Evolutionary conservation across 2,797 vertebrate genomes (phyloP), one percentile per base, ranked within the genome.

Genomic region (Syngnathus rostellatus): DNA sequence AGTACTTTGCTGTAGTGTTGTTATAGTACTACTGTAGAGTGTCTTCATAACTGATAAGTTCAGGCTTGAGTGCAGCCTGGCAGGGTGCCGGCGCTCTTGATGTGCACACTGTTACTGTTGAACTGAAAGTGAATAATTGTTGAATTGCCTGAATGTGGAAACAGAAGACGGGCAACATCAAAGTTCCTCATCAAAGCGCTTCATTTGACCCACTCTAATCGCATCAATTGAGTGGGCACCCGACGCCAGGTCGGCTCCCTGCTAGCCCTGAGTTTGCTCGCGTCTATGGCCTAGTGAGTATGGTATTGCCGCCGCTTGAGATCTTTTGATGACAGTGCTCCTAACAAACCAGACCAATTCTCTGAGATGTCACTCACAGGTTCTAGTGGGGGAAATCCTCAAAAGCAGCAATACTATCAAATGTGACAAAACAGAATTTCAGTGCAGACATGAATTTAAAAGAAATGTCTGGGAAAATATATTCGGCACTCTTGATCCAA

Each of bases 121-220:
- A 71, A 76, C 65, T 77, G 66, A 64, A 21, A 71, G 67, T 64
- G 64, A 72, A 68, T 74, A 74, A 77, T 76, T 78, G 70, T 73
- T 59, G 40, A 43, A 57, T 8, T 21, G 68, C 70, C 62, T 79
- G 61, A 77, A 80, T 68, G 67, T 67, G 66, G 67, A 77, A 68
- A 60, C 59, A 74, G 67, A 81, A 69, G 73, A 84, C 74, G 23
- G 66, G 74, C 66, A 82, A 87, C 80, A 84, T 89, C 81, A 88
- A 89, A 90, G 87, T 73, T 66, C 25, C 63, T 53, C 76, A 81
- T 88, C 84, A 87, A 90, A 90, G 84, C n/a, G 19, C 66, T 70
- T 85, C 77, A 78, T 80, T 79, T 87, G 85, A 89, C 86, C 89
- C 77, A 58, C 68, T 67, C 72, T 89, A 90, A 90, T 89, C 75